Evolutionary conservation across 1,140 invertebrate genomes (phyloP).

Genomic region (Trinorchestia longiramus): DNA sequence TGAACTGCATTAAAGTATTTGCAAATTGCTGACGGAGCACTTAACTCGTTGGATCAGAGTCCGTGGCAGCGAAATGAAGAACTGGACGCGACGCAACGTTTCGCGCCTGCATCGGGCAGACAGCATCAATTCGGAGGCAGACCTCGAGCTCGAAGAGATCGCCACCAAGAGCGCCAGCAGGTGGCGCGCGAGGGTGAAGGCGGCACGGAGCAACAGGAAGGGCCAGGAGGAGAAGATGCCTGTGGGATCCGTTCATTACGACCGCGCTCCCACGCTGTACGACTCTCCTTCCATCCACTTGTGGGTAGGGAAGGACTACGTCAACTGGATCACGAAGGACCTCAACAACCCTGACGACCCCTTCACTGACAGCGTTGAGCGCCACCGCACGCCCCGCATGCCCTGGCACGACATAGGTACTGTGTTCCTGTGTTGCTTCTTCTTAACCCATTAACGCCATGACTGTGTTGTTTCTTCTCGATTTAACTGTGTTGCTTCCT

Average conservation of each 20-base stretch:
- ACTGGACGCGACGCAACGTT: slow-evolving; percentile 61
- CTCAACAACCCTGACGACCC: slow-evolving; percentile 91
- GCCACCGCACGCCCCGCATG: slow-evolving; percentile 91
- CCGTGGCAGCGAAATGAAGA: slow-evolving; percentile 65
- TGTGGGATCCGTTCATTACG: neutral
- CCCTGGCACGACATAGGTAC: slow-evolving; percentile 97
- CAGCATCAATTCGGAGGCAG: neutral
- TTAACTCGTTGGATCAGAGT: neutral
- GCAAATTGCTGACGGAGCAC: neutral
- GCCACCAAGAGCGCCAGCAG: neutral
- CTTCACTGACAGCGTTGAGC: slow-evolving; percentile 80
- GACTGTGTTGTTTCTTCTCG: too few species aligned
- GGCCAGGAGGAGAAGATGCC: neutral
- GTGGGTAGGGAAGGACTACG: slow-evolving; percentile 99
- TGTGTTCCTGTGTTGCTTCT: too few species aligned
- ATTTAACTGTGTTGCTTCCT: too few species aligned
- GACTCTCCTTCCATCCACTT: slow-evolving; percentile 78
- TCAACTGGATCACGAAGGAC: slow-evolving; percentile 98
- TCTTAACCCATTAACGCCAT: too few species aligned
- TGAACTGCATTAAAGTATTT: too few species aligned
- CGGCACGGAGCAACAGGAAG: neutral
- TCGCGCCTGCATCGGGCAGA: slow-evolving; percentile 58
- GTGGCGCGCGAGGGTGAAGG: slow-evolving; percentile 8
- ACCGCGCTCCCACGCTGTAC: slow-evolving; percentile 19
- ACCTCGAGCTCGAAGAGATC: slow-evolving; percentile 37